These are phyloP conservation scores for Paratrypauchen microcephalus DNA, from an alignment of 2,797 vertebrate species.

Conservation along the genomic window DNA sequence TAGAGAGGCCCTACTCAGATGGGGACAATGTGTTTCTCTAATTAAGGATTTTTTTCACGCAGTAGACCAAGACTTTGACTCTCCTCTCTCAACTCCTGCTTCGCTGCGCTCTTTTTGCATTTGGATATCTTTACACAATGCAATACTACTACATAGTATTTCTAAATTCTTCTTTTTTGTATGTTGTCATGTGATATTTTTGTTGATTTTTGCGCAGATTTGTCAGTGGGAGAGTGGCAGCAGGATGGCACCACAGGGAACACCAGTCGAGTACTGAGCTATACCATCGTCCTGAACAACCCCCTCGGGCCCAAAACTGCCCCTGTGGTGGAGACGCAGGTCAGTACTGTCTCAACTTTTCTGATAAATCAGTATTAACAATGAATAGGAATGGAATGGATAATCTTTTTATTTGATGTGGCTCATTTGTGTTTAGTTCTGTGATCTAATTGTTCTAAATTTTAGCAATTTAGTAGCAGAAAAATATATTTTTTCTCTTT, in stretches of 20 bases:
- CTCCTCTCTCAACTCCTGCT: not conserved
- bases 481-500: too few species aligned
- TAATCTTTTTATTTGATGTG: not conserved
- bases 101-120: constrained; percentile 5
- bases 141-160: too few species aligned
- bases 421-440: not conserved
- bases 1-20: constrained; percentile 33
- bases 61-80: constrained; percentile 5
- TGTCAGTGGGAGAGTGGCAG: constrained; percentile 85
- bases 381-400: not conserved
- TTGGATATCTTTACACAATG: not conserved
- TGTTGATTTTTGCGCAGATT: constrained; percentile 68
- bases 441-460: too few species aligned
- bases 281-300: constrained; percentile 91
- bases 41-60: constrained; percentile 49
- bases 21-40: constrained; percentile 49
- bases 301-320: constrained; percentile 89
- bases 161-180: not conserved
- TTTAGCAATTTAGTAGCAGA: too few species aligned
- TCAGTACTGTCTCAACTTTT: constrained; percentile 48
- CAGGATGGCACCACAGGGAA: constrained; percentile 81
- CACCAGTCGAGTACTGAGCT: constrained; percentile 84
- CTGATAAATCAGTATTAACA: too few species aligned
- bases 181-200: not conserved
- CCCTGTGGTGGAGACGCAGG: constrained; percentile 89